Base-by-base conservation (phyloP, 2,797 vertebrate genomes). In the Thunnus albacares region DNA sequence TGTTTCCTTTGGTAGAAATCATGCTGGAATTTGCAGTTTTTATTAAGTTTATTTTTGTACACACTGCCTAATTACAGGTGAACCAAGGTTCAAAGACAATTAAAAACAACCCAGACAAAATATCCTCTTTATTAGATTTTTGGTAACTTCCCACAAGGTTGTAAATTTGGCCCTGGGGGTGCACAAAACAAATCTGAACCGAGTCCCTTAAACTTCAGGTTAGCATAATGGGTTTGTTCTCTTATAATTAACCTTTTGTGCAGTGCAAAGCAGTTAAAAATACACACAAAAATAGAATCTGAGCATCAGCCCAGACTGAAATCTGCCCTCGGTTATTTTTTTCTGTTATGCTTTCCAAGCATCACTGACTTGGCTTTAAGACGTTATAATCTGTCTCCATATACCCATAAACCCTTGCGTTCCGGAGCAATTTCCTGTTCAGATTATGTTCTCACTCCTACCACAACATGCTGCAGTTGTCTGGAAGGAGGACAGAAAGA, bases 391-490 rank as follows among this genome's bases (percentile, higher is more conserved):
- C 92, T 83, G 84, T 84, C 89, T 89, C 89, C 61, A 64, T 87
- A 85, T 90, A 86, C 89, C 91, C 90, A 90, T 91, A 94, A 94
- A 93, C 81, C 88, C 83, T 80, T 84, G 89, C 80, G 78, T 89
- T 92, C 86, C 70, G 38, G 79, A 89, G 90, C 89, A 92, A 93
- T 94, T 94, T 94, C 93, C 91, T 92, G 89, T 89, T 87, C 81
- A 89, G 92, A 93, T 93, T 92, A 89, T 75, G 81, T 83, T 87
- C 83, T 84, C 68, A 43, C 90, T 88, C 80, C 81, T 80, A 72
- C 81, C 70, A 84, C 88, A 85, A 73, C 83, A 81, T 6, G 78
- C 87, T 74, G 85, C 69, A 79, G 82, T 83, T 77, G 69, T 67
- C 69, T 77, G 72, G 71, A 58, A 77, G 12, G 60, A 74, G 33